phyloP scores from a whole-genome alignment of 2,113 vertebrate genomes.

The Echinops telfairi region DNA sequence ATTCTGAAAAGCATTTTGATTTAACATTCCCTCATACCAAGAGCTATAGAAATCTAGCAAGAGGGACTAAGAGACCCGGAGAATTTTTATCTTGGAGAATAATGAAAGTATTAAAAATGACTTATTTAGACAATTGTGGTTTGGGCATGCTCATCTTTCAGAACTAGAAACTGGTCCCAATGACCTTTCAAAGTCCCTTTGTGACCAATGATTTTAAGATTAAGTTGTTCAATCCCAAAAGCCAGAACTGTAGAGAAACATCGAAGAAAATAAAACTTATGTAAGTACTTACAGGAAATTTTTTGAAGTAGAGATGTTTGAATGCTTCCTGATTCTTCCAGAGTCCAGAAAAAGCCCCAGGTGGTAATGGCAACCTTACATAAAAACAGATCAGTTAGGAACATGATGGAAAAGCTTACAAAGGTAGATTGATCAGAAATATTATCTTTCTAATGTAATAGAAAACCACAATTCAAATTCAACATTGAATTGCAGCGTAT shows the following conservation, averaged over 20 bases:
- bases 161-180: background rate
- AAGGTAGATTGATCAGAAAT: conserved; percentile 42
- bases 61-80: background rate
- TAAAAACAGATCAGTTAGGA: conserved; percentile 70
- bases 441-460: background rate
- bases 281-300: conserved; percentile 93
- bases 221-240: background rate
- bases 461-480: conserved; percentile 1
- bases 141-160: background rate
- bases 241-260: conserved; percentile 16
- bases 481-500: background rate
- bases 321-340: conserved; percentile 95
- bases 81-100: background rate
- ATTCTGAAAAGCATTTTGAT: background rate
- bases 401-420: conserved; percentile 18
- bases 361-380: conserved; percentile 94
- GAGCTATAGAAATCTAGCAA: background rate
- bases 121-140: background rate
- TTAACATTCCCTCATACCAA: background rate
- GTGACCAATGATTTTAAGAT: background rate
- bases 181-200: conserved; percentile 13
- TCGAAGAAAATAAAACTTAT: background rate
- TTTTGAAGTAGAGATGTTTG: conserved; percentile 94
- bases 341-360: conserved; percentile 94
- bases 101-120: conserved; percentile 33